Base-by-base conservation (phyloP, 2,797 vertebrate genomes). In the Liasis olivaceus region DNA sequence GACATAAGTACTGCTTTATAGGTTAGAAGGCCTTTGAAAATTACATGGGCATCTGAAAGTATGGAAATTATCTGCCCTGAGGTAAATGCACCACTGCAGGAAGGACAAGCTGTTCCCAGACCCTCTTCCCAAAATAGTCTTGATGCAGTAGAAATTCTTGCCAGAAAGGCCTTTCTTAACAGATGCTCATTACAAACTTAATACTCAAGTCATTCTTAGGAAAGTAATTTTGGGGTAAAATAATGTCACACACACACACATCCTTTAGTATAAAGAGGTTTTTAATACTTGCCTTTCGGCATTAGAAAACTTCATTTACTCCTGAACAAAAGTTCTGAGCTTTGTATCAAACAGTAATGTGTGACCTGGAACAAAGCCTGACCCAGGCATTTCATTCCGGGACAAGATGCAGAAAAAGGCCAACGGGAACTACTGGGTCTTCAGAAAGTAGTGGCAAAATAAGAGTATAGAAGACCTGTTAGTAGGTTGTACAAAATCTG, bases 101-200 rank as follows among this genome's bases (percentile, higher is more conserved):
- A 91, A 91, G 63, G 85, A 59, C 63, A 87, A 54, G 6, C 20
- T 13, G 26, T 56, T 87, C 47, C 56, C 64, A 72, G 14, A 28
- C 85, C 63, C 15, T 26, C 6, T 91, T 91, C 63, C 31, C 31
- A 72, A 91, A 91, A 72, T 91, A 87, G 85, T 59, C 63, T 58
- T 31, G 51, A 91, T 28, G 24, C 15, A 64, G 60, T 14, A 64
- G 60, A 85, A 31, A 51, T 31, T 62, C 42, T 51, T 62, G 77
- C 36, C 59, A 62, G 59, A 54, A 91, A 81, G 81, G 81, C 90
- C 31, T 56, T 9, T 56, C 20, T 85, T 51, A 64, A 85, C 77
- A 90, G 90, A 91, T 85, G 26, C 60, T 90, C 59, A 51, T 63
- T 51, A 51, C 36, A 84, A 28, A 90, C 72, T 84, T 90, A 64